These are phyloP conservation scores for Acestrorhynchus altus DNA, from an alignment of 2,797 vertebrate species.

Conservation along the genomic window DNA sequence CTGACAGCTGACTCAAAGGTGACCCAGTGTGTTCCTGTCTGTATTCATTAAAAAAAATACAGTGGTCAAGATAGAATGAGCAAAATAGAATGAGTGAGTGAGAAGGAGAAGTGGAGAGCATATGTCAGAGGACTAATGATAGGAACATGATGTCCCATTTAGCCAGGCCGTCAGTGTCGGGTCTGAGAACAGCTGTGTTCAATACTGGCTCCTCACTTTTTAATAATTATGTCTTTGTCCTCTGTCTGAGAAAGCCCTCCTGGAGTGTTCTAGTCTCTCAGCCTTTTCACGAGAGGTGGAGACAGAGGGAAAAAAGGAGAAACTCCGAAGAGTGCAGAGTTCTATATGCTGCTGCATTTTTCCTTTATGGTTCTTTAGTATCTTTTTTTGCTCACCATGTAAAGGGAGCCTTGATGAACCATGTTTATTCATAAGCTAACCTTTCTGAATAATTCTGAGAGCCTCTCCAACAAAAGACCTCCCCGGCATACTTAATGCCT, in stretches of 20 bases:
- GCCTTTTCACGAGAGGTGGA: constrained; percentile 64
- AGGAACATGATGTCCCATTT: constrained; percentile 69
- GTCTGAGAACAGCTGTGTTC: constrained; percentile 74
- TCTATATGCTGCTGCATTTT: constrained; percentile 82
- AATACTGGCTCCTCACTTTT: constrained; percentile 85
- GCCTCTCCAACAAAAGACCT: constrained; percentile 90
- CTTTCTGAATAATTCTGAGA: constrained; percentile 99
- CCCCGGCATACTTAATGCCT: constrained; percentile 93
- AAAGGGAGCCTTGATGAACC: constrained; percentile 95
- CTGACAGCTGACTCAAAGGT: neutral
- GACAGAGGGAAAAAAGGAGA: constrained; percentile 59
- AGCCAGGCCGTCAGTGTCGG: constrained; percentile 68
- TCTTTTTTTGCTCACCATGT: constrained; percentile 86
- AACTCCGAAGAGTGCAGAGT: constrained; percentile 82
- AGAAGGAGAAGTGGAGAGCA: constrained; percentile 73
- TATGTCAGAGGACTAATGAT: constrained; percentile 72
- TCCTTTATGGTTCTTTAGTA: constrained; percentile 96
- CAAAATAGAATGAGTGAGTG: constrained; percentile 64
- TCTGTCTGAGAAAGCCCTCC: constrained; percentile 72
- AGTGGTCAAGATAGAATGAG: neutral
- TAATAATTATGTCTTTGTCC: constrained; percentile 92
- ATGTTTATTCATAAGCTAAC: constrained; percentile 99
- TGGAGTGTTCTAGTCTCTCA: constrained; percentile 94
- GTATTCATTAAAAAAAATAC: neutral
- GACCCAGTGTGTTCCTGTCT: neutral